Evolutionary conservation across 2,888 invertebrate genomes (phyloP), one percentile per base, ranked within the genome.

Genomic region (Lysandra bellargus): DNA sequence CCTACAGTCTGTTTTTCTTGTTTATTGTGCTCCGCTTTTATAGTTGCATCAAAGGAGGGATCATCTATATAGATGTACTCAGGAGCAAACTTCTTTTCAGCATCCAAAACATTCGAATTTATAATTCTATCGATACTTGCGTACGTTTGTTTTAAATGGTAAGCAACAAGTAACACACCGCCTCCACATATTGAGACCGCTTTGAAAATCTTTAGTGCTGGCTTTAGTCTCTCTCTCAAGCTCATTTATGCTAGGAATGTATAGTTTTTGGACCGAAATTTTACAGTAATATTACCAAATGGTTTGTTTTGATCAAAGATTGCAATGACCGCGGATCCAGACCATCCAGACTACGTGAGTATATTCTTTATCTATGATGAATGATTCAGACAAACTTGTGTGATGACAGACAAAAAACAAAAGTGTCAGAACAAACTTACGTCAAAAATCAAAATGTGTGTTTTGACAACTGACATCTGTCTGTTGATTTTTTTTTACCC

Each of bases 21-120:
- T 79, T 83, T 87, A 73, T 87, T 88, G 77, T 87, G 86, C 83
- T 92, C 91, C 69, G 87, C 81, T 82, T 88, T 87, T 76, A 92
- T 83, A 2, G 85, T 87, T 6, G 84, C 83, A 61, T 85, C 85
- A 80, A 92, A 95, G 0, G 89, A 86, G 0, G 94, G 94, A 80
- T 95, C 95, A 73, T 93, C 92, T 12, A 95, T 92, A 80, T 95
- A 95, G 82, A 95, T 91, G 83, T 93, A 95, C 82, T 95, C 93
- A 0, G 94, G 85, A 1, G 84, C 87, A 78, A 88, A 87, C 81
- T 92, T 93, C 82, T 92, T 93, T 82, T 95, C 94, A 23, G 88
- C 87, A 73, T 93, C 90, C 1, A 95, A 84, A 4, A 93, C 93
- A 82, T 86, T 88, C 0, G 91, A 84, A 75, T 92, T 94, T 1